Base-by-base conservation (phyloP, 2,797 vertebrate genomes). In the Gymnoscopelus microlampas region DNA sequence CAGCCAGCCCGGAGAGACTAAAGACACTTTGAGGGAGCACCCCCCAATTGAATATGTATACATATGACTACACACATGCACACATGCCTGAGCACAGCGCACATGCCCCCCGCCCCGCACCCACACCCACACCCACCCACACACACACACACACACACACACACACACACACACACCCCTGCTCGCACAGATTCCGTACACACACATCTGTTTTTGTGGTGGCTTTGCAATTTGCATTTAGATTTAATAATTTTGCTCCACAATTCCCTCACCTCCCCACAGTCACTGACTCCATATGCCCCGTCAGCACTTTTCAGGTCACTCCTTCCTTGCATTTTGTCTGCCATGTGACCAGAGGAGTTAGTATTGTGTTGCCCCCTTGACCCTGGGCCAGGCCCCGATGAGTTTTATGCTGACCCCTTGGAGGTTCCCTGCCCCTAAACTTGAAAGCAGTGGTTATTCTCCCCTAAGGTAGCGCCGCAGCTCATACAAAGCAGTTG, bases 171-270 rank as follows among this genome's bases (percentile, higher is more conserved):
- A 6, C 39, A 24, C 19, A 26, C 10, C 4, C 60, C n/a, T 48
- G 24, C 5, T 13, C 5, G n/a, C 35, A 14, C 15, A n/a, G 12
- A 61, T 57, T 80, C 78, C 77, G 71, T 58, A 63, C 60, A 68
- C 72, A 68, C 72, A 77, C 74, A 58, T 76, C 60, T 60, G 60
- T 47, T 12, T 12, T 53, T 49, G 53, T 51, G 66, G 51, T 68
- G 55, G 44, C 75, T 87, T 85, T 83, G 61, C 67, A 79, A 90
- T 89, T 89, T 90, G 78, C 85, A 87, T 87, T 85, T 87, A 82
- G 78, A 89, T 88, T 60, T 39, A 26, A 62, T 60, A 79, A 74
- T 75, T 60, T 74, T 71, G 44, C 68, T 51, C 61, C 24, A 32
- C 48, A 51, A 39, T 10, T 79, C 59, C 60, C 39, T 14, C 9